Conservation (phyloP, 2,888 invertebrate genomes). For the Agonopterix arenella region DNA sequence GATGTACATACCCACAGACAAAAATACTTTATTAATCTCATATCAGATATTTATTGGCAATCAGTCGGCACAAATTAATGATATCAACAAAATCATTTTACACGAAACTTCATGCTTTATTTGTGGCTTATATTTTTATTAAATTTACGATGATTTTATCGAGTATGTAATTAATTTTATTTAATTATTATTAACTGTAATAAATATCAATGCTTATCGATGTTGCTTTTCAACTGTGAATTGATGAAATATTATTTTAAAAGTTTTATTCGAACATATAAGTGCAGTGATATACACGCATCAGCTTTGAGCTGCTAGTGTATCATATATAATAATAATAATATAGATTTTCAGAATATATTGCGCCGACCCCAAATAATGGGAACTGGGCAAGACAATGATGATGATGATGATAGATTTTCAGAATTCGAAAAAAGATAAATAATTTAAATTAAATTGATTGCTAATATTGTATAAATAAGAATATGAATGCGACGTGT, state of each 20-base stretch:
- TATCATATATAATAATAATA: too few relatives aligned
- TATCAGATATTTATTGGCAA: conserved; percentile 17
- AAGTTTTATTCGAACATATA: too few relatives aligned
- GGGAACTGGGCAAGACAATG: too few relatives aligned
- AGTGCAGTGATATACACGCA: too few relatives aligned
- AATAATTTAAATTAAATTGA: too few relatives aligned
- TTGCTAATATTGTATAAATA: too few relatives aligned
- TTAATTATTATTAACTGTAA: neutral
- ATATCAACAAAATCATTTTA: neutral
- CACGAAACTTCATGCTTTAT: neutral
- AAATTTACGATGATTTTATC: neutral
- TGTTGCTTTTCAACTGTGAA: neutral
- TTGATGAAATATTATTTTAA: neutral
- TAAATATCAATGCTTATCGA: neutral
- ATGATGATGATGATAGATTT: too few relatives aligned
- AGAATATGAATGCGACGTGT: too few relatives aligned
- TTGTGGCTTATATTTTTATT: neutral
- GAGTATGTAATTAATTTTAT: neutral
- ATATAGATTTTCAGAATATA: too few relatives aligned
- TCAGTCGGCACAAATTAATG: neutral
- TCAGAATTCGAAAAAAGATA: too few relatives aligned
- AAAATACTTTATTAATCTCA: conserved; percentile 19
- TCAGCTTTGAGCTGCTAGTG: too few relatives aligned
- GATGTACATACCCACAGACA: neutral
- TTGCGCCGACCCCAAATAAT: too few relatives aligned